Conservation (phyloP, 2,797 vertebrate genomes). For the Microctenopoma lineatum region DNA sequence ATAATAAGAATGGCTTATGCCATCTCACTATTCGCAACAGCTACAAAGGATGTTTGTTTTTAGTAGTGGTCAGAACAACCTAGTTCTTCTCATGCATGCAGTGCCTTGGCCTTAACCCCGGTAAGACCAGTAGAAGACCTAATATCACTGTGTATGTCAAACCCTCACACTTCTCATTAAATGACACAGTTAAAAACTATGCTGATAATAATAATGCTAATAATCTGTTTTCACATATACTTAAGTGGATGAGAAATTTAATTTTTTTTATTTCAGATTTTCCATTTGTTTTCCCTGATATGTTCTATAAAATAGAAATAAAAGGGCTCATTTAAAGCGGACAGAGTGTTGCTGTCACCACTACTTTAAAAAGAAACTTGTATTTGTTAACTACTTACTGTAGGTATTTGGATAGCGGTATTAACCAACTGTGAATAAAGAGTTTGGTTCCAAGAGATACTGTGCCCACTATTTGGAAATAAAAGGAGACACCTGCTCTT, state of each 20-base stretch:
- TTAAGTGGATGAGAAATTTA: too few relatives aligned
- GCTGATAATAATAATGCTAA: background rate
- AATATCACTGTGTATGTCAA: too few relatives aligned
- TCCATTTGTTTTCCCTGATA: background rate
- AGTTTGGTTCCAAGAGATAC: conserved; percentile 38
- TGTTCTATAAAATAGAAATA: background rate
- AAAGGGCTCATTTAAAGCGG: background rate
- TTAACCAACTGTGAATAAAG: conserved; percentile 42
- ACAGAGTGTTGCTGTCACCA: background rate
- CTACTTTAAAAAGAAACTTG: conserved; percentile 5
- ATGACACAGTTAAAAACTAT: too few relatives aligned
- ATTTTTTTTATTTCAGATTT: background rate
- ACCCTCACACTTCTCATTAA: background rate
- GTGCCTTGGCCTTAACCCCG: background rate
- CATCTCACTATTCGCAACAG: too few relatives aligned
- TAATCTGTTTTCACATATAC: background rate
- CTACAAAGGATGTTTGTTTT: background rate
- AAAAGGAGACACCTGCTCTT: conserved; percentile 37
- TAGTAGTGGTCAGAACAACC: too few relatives aligned
- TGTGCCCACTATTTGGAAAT: conserved; percentile 44
- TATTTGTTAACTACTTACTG: conserved; percentile 36
- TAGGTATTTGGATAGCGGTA: conserved; percentile 27
- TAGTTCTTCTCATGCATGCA: background rate
- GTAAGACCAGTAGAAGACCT: background rate
- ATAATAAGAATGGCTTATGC: background rate